Evolutionary conservation across 2,113 vertebrate species (phyloP).

Genomic region (Pelusios castaneus): DNA sequence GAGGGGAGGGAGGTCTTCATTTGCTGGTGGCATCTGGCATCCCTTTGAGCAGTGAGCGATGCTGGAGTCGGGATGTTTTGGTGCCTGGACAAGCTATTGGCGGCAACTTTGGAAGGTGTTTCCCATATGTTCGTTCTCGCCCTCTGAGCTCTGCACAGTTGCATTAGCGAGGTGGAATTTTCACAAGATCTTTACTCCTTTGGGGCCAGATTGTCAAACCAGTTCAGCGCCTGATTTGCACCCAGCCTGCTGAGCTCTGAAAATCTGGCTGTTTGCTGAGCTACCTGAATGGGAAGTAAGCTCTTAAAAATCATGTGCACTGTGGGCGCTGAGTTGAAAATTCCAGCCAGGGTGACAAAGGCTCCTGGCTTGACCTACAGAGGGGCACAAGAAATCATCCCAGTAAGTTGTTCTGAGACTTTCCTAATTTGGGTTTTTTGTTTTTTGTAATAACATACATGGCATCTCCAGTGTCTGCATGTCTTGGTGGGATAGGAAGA

Average conservation of each 20-base stretch:
- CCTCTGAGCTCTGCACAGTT: neutral
- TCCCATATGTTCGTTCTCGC: neutral
- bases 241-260: neutral
- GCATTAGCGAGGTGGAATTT: neutral
- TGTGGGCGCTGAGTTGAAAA: neutral
- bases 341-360: neutral
- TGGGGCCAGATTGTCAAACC: neutral
- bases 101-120: neutral
- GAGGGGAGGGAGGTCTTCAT: neutral
- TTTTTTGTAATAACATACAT: neutral
- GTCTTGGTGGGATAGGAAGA: neutral
- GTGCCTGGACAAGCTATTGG: neutral
- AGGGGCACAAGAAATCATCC: neutral
- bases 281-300: neutral
- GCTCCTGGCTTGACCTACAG: neutral
- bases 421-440: neutral
- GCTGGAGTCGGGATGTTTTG: neutral
- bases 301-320: neutral
- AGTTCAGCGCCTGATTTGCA: neutral
- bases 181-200: neutral
- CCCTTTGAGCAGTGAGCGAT: neutral
- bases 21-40: neutral
- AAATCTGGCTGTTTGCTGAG: neutral
- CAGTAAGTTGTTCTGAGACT: neutral
- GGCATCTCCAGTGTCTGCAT: neutral